Evolutionary conservation across 2,797 vertebrate species (phyloP).

Genomic region (Gymnoscopelus braueri): DNA sequence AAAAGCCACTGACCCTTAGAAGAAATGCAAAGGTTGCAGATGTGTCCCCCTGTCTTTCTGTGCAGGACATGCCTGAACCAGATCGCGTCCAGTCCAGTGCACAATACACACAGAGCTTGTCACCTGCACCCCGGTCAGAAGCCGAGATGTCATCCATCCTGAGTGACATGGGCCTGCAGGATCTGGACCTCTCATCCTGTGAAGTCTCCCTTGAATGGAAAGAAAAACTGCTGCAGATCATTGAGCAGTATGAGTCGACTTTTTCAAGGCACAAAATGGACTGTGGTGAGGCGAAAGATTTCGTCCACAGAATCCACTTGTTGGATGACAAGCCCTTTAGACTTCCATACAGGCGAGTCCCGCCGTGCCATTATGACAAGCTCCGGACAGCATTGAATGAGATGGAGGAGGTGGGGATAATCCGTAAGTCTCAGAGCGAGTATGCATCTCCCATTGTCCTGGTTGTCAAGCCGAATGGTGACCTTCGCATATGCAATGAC

Average conservation of each 20-base stretch:
- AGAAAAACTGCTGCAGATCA: constrained; percentile 20
- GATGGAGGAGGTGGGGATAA: constrained; percentile 24
- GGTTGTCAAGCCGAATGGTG: constrained; percentile 18
- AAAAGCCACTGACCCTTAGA: not conserved
- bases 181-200: constrained; percentile 22
- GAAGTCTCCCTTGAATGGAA: constrained; percentile 21
- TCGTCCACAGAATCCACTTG: constrained; percentile 24
- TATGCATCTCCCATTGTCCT: constrained; percentile 18
- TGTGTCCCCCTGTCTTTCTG: constrained; percentile 22
- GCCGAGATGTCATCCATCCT: not conserved
- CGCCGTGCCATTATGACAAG: constrained; percentile 28
- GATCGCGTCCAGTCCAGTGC: not conserved
- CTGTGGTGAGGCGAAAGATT: constrained; percentile 22
- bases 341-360: constrained; percentile 18
- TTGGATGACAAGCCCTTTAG: constrained; percentile 25
- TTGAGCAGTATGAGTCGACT: constrained; percentile 18
- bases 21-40: constrained; percentile 20
- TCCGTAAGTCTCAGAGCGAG: constrained; percentile 20
- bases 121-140: not conserved
- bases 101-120: not conserved
- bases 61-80: constrained; percentile 11
- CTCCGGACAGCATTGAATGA: constrained; percentile 11
- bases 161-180: constrained; percentile 19
- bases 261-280: constrained; percentile 31
- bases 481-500: constrained; percentile 18